These are phyloP conservation scores for Cinara cedri DNA, from an alignment of 2,888 invertebrate genomes.

Conservation along the genomic window DNA sequence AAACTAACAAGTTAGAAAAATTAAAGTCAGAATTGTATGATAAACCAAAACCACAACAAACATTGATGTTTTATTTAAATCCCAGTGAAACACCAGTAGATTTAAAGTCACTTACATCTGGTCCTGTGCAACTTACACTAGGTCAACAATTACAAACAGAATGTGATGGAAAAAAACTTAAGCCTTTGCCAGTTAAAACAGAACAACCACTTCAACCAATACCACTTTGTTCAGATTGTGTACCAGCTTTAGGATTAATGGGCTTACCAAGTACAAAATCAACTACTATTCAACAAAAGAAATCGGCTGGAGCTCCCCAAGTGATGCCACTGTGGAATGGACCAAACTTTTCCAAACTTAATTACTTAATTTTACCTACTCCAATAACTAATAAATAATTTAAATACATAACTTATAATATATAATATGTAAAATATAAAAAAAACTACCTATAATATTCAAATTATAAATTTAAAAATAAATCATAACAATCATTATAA, in stretches of 20 bases:
- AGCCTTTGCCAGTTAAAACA: conserved; percentile 8
- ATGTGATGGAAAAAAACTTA: conserved; percentile 9
- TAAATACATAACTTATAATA: not conserved
- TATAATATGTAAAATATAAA: not conserved
- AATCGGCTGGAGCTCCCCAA: conserved; percentile 23
- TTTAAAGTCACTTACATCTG: conserved; percentile 31
- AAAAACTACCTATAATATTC: not conserved
- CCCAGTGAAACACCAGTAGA: conserved; percentile 29
- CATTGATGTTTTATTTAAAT: conserved; percentile 46
- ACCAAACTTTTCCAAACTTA: conserved; percentile 33
- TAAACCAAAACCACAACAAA: conserved; percentile 37
- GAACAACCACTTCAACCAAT: conserved; percentile 37
- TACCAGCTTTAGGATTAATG: conserved; percentile 38
- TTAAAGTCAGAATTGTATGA: conserved; percentile 30
- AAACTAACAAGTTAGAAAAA: conserved; percentile 41
- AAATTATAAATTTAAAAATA: conserved; percentile 29
- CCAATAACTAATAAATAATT: conserved; percentile 45
- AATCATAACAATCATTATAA: not conserved
- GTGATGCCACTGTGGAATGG: conserved; percentile 52
- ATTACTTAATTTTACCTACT: conserved; percentile 46
- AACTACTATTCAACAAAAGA: conserved; percentile 35
- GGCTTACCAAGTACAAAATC: conserved; percentile 33
- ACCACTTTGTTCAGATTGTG: conserved; percentile 53
- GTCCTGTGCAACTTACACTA: conserved; percentile 16
- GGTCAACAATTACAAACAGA: conserved; percentile 23